Evolutionary conservation across 64 coral and sea anemone species (phyloP), one percentile per base, ranked within the genome.

Genomic region (Pocillopora damicornis): DNA sequence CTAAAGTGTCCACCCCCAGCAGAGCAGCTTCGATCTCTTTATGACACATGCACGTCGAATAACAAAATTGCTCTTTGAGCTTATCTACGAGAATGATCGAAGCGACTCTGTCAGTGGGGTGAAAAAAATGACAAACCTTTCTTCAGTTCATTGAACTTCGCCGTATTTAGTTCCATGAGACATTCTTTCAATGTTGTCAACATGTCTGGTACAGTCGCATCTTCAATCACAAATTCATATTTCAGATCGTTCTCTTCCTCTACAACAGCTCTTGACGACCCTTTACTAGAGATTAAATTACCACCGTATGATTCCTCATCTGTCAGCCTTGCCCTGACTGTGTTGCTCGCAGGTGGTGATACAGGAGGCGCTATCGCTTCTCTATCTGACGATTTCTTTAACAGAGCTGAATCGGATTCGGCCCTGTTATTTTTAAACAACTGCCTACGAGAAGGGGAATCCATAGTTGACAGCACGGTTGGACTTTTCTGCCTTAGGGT

Each of bases 91-190:
- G 42, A 51, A 51, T 4, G 42, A 51, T 51, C 3, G 7, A 51
- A 51, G 42, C 42, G 42, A 51, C 42, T 51, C 42, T 51, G 7
- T 51, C 42, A 51, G 42, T 51, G 42, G 2, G 42, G 0, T 51
- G 42, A 1, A 51, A 51, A 4, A 86, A 14, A 34, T 45, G 69
- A 76, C 58, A 14, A 3, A 88, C 86, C 73, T 76, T 38, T 78
- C 69, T 88, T 76, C n/a, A 76, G 26, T 76, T 62, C 86, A 38
- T 26, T 59, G 16, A 91, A 67, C 73, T 91, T 91, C 17, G 81
- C 74, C 22, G 61, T 76, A 22, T 91, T 91, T 37, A 91, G 71
- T 16, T 91, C 89, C 89, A 86, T 91, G 13, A 91, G 15, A 77
- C 80, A 83, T 9, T 91, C 89, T 22, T 91, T 91, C 6, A 91